A percentile compares a stretch with the other conserved stretches of the same genome.
These are phyloP conservation scores for Calameuta filiformis DNA, from an alignment of 2,888 invertebrate genomes.

Conservation along the genomic window DNA sequence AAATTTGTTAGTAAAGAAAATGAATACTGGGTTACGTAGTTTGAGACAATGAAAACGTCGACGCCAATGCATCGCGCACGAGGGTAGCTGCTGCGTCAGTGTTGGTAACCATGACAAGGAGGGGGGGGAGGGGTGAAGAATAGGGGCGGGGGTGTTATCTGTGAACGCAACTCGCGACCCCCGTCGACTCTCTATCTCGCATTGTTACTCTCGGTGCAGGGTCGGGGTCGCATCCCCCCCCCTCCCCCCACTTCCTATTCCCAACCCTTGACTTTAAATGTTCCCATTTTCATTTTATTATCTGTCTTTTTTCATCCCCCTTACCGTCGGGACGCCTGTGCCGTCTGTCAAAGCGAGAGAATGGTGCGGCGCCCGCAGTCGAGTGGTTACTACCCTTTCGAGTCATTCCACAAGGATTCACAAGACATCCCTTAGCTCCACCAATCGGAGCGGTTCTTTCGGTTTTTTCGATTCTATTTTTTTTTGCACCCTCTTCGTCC, in stretches of 20 bases:
- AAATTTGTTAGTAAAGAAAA: constrained; percentile 21
- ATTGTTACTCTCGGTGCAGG: constrained; percentile 45
- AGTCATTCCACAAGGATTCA: too few relatives aligned
- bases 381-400: too few relatives aligned
- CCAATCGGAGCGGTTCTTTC: too few relatives aligned
- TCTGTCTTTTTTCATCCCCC: constrained; percentile 51
- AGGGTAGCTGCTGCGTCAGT: not conserved
- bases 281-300: constrained; percentile 59
- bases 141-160: constrained; percentile 46
- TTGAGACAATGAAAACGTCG: constrained; percentile 41
- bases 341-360: too few relatives aligned
- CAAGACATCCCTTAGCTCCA: too few relatives aligned
- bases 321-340: constrained; percentile 12
- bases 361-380: too few relatives aligned
- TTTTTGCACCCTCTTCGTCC: too few relatives aligned
- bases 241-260: constrained; percentile 25
- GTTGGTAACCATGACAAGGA: constrained; percentile 12
- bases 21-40: too few relatives aligned
- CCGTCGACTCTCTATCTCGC: constrained; percentile 44
- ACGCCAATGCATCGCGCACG: constrained; percentile 43
- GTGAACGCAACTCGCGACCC: constrained; percentile 48
- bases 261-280: constrained; percentile 53
- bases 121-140: constrained; percentile 26
- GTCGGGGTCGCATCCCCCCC: constrained; percentile 39
- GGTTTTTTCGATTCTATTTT: too few relatives aligned